phyloP scores from a whole-genome alignment of 2,797 vertebrate species.

The Clarias platycephalus region DNA sequence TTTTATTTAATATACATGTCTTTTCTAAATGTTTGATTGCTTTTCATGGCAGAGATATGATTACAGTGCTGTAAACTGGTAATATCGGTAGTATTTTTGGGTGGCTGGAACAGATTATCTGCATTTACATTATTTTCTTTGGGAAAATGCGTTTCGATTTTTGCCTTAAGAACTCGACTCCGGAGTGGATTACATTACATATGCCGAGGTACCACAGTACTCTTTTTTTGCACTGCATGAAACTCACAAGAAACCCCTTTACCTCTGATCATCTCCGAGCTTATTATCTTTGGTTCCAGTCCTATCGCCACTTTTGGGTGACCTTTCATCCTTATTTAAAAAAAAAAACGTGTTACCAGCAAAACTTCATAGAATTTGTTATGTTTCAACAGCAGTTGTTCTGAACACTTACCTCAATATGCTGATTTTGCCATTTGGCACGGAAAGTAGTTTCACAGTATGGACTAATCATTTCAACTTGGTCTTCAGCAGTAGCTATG shows the following conservation, averaged over 20 bases:
- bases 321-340: conserved; percentile 55
- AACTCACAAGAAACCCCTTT: conserved; percentile 46
- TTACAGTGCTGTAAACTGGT: too few species aligned
- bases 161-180: too few species aligned
- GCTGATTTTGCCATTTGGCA: conserved; percentile 56
- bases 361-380: too few species aligned
- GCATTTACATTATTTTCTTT: too few species aligned
- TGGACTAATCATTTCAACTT: conserved; percentile 81
- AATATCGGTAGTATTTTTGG: too few species aligned
- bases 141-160: too few species aligned
- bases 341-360: background rate
- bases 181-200: too few species aligned
- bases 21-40: too few species aligned
- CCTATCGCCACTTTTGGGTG: conserved; percentile 55
- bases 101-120: too few species aligned
- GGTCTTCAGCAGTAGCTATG: conserved; percentile 65
- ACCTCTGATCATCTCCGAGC: conserved; percentile 69
- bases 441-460: conserved; percentile 89
- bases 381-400: background rate
- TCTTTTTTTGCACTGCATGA: background rate
- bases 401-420: conserved; percentile 66
- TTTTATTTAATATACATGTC: too few species aligned
- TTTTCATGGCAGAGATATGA: too few species aligned
- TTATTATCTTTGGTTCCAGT: conserved; percentile 55
- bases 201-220: too few species aligned